phyloP scores from a whole-genome alignment of 2,888 invertebrate genomes.

The Panzeria rudis region DNA sequence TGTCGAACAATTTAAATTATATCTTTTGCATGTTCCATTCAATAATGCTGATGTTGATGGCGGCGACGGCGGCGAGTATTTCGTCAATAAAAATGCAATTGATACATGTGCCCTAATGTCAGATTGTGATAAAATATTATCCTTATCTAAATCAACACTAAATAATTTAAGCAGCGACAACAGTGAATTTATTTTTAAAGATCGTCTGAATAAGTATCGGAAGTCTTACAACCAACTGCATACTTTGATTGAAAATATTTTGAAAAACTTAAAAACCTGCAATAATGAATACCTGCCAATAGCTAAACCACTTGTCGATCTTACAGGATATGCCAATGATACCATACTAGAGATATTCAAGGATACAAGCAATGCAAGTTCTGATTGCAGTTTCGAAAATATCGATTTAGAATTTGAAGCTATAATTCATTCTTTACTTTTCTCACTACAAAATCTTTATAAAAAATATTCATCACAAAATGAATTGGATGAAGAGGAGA shows the following conservation, averaged over 20 bases:
- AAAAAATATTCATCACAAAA: constrained; percentile 83
- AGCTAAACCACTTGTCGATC: constrained; percentile 77
- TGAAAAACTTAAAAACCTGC: constrained; percentile 51
- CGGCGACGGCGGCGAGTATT: constrained; percentile 3
- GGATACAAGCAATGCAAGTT: neutral
- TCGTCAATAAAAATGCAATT: constrained; percentile 61
- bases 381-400: constrained; percentile 74
- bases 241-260: constrained; percentile 68
- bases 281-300: constrained; percentile 76
- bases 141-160: constrained; percentile 74
- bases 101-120: constrained; percentile 72
- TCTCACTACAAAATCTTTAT: constrained; percentile 86
- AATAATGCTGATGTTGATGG: constrained; percentile 32
- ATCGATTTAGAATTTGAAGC: constrained; percentile 83
- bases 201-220: constrained; percentile 73
- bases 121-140: constrained; percentile 74
- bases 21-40: constrained; percentile 87
- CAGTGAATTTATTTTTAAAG: constrained; percentile 78
- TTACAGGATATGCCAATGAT: constrained; percentile 74
- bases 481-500: constrained; percentile 63
- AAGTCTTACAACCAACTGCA: constrained; percentile 73
- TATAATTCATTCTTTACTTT: constrained; percentile 85
- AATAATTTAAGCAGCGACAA: constrained; percentile 76
- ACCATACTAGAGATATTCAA: neutral
- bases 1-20: constrained; percentile 88